Percentiles rank a stretch among this genome's conserved stretches.
Conservation (phyloP, 2,888 invertebrate species). For the Netelia melanura region DNA sequence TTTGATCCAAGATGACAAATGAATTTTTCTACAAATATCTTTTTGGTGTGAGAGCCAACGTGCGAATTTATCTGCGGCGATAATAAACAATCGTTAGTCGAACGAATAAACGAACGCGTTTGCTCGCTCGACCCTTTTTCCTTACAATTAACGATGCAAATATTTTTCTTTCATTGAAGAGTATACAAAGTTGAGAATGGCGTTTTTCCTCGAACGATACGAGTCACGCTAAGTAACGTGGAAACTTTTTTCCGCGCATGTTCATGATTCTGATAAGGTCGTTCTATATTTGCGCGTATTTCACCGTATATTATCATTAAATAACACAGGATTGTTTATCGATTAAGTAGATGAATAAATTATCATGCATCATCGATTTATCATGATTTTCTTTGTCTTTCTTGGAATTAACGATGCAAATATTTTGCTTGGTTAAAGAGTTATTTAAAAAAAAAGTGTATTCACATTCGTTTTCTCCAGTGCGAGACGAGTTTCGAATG, state of each 20-base stretch:
- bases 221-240: not conserved
- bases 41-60: not conserved
- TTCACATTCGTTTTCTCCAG: not conserved
- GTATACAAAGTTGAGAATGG: not conserved
- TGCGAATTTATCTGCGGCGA: not conserved
- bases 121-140: not conserved
- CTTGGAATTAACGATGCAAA: slow-evolving; percentile 10
- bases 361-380: not conserved
- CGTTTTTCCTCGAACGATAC: not conserved
- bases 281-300: not conserved
- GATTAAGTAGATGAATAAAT: not conserved
- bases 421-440: not conserved
- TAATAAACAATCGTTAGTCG: not conserved
- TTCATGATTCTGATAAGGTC: not conserved
- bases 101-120: not conserved
- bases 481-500: not conserved
- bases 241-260: not conserved
- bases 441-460: not conserved
- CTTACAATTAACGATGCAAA: slow-evolving; percentile 8
- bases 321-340: not conserved
- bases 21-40: not conserved
- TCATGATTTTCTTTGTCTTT: not conserved
- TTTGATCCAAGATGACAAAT: not conserved
- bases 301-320: not conserved
- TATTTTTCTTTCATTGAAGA: not conserved